Evolutionary conservation across 2,797 vertebrate species (phyloP).

Genomic region (Rallus crepitans): DNA sequence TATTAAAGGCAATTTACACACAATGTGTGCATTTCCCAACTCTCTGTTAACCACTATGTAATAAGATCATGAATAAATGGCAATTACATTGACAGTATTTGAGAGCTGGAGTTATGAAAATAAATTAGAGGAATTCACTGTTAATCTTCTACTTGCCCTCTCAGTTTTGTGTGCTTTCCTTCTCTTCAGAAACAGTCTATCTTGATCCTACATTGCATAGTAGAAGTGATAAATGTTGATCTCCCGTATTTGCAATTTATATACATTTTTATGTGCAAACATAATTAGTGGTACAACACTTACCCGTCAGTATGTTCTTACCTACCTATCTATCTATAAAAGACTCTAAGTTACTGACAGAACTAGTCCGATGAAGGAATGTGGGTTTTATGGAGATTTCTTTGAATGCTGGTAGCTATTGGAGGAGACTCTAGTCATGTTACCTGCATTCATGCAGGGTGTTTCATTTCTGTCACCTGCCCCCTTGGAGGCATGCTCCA

Average conservation of each 20-base stretch:
- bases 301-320: neutral
- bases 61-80: slow-evolving; percentile 1
- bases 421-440: neutral
- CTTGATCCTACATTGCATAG: neutral
- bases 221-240: neutral
- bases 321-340: neutral
- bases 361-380: neutral
- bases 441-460: neutral
- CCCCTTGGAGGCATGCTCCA: neutral
- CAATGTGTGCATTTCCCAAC: neutral
- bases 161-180: neutral
- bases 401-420: neutral
- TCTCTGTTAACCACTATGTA: neutral
- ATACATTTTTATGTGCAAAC: neutral
- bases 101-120: neutral
- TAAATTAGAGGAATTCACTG: neutral
- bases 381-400: neutral
- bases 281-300: neutral
- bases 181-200: neutral
- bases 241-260: neutral
- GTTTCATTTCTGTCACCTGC: neutral
- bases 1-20: neutral
- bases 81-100: neutral
- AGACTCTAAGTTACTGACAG: neutral
- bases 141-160: neutral